Evolutionary conservation across 2,888 invertebrate species (phyloP).

Genomic region (Taphrorychus bicolor): DNA sequence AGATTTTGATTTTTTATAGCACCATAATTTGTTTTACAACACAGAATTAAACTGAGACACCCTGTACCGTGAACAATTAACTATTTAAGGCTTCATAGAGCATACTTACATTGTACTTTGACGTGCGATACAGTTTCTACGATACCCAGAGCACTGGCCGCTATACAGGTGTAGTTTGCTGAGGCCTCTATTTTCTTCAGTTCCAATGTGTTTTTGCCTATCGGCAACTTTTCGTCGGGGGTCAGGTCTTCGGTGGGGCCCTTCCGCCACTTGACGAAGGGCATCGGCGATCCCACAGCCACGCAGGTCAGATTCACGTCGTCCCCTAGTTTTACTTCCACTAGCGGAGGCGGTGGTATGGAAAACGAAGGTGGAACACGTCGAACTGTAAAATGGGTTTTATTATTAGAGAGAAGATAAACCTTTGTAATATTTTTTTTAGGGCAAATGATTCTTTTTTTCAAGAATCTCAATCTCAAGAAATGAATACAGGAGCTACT

Average conservation of each 20-base stretch:
- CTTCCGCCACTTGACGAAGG: slow-evolving; percentile 92
- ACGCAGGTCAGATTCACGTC: slow-evolving; percentile 94
- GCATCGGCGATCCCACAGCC: slow-evolving; percentile 98
- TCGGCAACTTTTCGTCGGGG: slow-evolving; percentile 85
- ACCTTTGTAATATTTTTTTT: background rate
- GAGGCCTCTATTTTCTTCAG: slow-evolving; percentile 89
- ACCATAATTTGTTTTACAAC: too few relatives aligned
- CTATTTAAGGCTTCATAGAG: too few relatives aligned
- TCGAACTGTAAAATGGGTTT: slow-evolving; percentile 71
- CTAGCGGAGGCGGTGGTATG: slow-evolving; percentile 83
- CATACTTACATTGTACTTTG: slow-evolving; percentile 92
- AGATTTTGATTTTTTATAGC: too few relatives aligned
- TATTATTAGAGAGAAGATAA: background rate
- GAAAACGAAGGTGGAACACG: slow-evolving; percentile 96
- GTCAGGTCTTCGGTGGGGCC: slow-evolving; percentile 84
- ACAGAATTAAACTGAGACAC: too few relatives aligned
- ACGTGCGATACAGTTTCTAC: slow-evolving; percentile 89
- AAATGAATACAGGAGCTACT: too few relatives aligned
- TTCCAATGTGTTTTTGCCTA: slow-evolving; percentile 86
- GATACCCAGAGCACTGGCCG: slow-evolving; percentile 91
- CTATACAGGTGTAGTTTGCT: slow-evolving; percentile 96
- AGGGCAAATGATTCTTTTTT: too few relatives aligned
- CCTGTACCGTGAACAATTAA: too few relatives aligned
- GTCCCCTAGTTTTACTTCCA: slow-evolving; percentile 91
- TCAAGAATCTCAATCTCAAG: too few relatives aligned